These are phyloP conservation scores for Eucera pruinosa DNA, from an alignment of 2,888 invertebrate species.

Conservation along the genomic window DNA sequence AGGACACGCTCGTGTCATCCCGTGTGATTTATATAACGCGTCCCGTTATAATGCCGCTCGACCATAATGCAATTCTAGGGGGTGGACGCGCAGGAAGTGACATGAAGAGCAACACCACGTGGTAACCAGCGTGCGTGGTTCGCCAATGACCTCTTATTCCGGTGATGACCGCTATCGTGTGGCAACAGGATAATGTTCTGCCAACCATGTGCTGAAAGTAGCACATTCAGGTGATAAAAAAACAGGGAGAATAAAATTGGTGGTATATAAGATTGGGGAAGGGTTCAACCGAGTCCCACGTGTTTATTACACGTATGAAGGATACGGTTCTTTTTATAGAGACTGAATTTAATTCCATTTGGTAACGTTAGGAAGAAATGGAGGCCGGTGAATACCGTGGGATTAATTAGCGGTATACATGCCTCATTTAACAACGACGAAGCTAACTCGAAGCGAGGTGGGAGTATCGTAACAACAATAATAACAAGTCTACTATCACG, in stretches of 20 bases:
- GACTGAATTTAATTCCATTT: too few relatives aligned
- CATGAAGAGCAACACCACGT: constrained; percentile 69
- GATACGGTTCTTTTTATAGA: too few relatives aligned
- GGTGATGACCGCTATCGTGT: constrained; percentile 10
- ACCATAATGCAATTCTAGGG: constrained; percentile 67
- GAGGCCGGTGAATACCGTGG: not conserved
- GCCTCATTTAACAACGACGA: not conserved
- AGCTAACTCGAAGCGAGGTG: too few relatives aligned
- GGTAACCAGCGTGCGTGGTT: constrained; percentile 53
- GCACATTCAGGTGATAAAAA: too few relatives aligned
- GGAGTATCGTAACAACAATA: constrained; percentile 1
- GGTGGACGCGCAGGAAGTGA: constrained; percentile 69
- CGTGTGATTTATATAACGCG: constrained; percentile 68
- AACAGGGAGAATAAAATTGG: too few relatives aligned
- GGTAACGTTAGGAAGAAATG: not conserved
- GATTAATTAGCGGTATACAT: not conserved
- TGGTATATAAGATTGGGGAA: too few relatives aligned
- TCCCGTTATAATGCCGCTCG: constrained; percentile 66
- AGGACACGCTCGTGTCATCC: constrained; percentile 56
- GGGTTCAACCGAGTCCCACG: too few relatives aligned
- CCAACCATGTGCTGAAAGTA: too few relatives aligned
- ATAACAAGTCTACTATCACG: constrained; percentile 3
- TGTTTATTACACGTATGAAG: too few relatives aligned
- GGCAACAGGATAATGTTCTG: too few relatives aligned
- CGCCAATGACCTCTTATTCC: constrained; percentile 51